These are phyloP conservation scores for Holothuria scabra DNA, from an alignment of 53 echinoderm and acorn worm genomes.

Conservation along the genomic window DNA sequence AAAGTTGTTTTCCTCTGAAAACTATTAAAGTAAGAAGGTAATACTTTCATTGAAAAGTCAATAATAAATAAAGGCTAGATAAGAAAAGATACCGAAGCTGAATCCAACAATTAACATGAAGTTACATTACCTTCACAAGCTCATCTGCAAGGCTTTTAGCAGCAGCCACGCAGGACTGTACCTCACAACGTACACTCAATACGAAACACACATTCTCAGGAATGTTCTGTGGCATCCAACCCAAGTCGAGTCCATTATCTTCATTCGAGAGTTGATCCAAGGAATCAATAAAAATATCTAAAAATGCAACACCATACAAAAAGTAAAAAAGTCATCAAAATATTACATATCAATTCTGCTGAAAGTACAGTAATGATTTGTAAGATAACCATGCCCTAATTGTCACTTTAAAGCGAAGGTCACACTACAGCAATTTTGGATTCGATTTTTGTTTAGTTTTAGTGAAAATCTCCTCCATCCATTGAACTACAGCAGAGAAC, in stretches of 20 bases:
- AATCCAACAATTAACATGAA: too few species aligned
- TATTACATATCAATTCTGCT: background rate
- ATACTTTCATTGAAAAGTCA: background rate
- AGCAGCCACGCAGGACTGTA: slow-evolving; percentile 74
- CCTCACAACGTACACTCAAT: slow-evolving; percentile 76
- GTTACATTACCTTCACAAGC: slow-evolving; percentile 1
- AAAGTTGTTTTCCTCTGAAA: too few species aligned
- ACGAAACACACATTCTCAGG: slow-evolving; percentile 76
- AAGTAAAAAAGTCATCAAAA: too few species aligned
- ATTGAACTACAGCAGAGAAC: too few species aligned
- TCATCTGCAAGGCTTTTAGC: slow-evolving; percentile 58
- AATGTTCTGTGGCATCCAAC: slow-evolving; percentile 76
- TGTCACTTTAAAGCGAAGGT: too few species aligned
- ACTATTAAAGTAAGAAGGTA: too few species aligned
- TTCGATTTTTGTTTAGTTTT: too few species aligned
- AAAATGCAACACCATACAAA: background rate
- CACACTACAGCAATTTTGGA: too few species aligned
- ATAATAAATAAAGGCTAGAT: too few species aligned
- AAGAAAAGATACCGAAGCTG: too few species aligned
- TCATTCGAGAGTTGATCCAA: slow-evolving; percentile 90
- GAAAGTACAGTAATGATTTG: background rate
- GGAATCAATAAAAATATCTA: slow-evolving; percentile 88
- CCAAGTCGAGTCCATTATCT: slow-evolving; percentile 82
- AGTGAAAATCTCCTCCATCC: too few species aligned
- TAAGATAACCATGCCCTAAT: background rate